A percentile compares a stretch with the other conserved stretches of the same genome.
Evolutionary conservation across 30 jellyfish, hydroid and myxozoan species (phyloP).

Genomic region (Cassiopea xamachana): DNA sequence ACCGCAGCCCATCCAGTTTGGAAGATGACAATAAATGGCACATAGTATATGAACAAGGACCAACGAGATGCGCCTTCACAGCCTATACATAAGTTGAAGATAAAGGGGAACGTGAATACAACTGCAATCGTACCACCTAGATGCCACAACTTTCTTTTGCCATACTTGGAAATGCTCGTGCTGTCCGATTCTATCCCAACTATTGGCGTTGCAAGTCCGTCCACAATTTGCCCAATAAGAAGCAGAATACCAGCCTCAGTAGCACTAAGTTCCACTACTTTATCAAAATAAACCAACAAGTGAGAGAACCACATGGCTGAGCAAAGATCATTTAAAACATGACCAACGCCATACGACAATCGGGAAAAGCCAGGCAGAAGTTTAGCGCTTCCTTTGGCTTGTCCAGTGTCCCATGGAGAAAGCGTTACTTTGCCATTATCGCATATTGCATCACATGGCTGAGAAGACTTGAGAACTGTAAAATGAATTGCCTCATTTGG

Average conservation of each 20-base stretch:
- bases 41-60: slow-evolving; percentile 77
- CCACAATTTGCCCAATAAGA: slow-evolving; percentile 91
- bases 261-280: slow-evolving; percentile 61
- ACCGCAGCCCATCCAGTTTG: slow-evolving; percentile 94
- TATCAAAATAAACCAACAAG: slow-evolving; percentile 67
- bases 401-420: slow-evolving; percentile 12
- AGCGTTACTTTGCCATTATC: not conserved
- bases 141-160: slow-evolving; percentile 92
- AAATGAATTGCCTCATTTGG: not conserved
- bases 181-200: slow-evolving; percentile 90
- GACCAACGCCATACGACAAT: slow-evolving; percentile 88
- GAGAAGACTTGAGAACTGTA: not conserved
- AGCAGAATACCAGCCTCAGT: slow-evolving; percentile 73
- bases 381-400: no score
- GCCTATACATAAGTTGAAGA: slow-evolving; percentile 78
- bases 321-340: slow-evolving; percentile 84
- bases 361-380: slow-evolving; percentile 18
- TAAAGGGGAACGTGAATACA: slow-evolving; percentile 80
- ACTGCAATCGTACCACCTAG: slow-evolving; percentile 78
- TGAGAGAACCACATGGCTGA: slow-evolving; percentile 95
- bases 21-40: slow-evolving; percentile 76
- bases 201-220: slow-evolving; percentile 92
- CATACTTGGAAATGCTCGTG: slow-evolving; percentile 56
- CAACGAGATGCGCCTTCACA: slow-evolving; percentile 70
- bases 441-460: not conserved